These are phyloP conservation scores for Amazonetta brasiliensis DNA, from an alignment of 2,797 vertebrate species.

Conservation along the genomic window DNA sequence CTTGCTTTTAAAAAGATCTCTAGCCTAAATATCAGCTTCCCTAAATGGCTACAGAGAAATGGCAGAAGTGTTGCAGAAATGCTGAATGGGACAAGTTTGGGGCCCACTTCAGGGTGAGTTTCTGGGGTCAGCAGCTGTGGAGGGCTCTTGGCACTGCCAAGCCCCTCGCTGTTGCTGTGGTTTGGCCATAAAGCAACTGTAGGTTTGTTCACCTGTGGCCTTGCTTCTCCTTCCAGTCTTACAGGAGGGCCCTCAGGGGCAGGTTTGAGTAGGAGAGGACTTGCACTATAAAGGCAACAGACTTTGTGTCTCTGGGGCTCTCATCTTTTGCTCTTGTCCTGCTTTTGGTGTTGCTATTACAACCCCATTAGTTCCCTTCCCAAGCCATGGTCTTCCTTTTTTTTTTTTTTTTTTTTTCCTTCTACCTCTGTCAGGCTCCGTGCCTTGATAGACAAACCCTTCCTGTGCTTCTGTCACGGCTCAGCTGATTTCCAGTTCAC, in stretches of 20 bases:
- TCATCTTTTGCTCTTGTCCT: not conserved
- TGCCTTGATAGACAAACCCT: not conserved
- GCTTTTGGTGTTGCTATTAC: not conserved
- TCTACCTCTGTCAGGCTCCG: not conserved
- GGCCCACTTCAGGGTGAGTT: not conserved
- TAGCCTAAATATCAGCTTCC: not conserved
- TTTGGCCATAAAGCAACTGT: not conserved
- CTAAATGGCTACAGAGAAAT: not conserved
- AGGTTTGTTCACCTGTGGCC: not conserved
- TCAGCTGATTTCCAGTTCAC: not conserved
- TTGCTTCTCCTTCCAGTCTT: not conserved
- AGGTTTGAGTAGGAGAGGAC: not conserved
- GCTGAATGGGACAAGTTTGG: not conserved
- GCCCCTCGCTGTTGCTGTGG: rapidly evolving
- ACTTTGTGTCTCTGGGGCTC: not conserved
- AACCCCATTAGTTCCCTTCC: not conserved
- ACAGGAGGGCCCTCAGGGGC: not conserved
- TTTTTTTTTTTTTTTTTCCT: not conserved
- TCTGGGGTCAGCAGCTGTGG: not conserved
- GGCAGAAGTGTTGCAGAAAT: not conserved
- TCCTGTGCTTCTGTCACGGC: not conserved
- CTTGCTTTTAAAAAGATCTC: not conserved
- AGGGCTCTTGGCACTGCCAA: not conserved
- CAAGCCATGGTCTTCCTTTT: not conserved
- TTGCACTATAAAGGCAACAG: not conserved